Evolutionary conservation across 2,113 vertebrate species (phyloP).

Genomic region (Diadophis punctatus): DNA sequence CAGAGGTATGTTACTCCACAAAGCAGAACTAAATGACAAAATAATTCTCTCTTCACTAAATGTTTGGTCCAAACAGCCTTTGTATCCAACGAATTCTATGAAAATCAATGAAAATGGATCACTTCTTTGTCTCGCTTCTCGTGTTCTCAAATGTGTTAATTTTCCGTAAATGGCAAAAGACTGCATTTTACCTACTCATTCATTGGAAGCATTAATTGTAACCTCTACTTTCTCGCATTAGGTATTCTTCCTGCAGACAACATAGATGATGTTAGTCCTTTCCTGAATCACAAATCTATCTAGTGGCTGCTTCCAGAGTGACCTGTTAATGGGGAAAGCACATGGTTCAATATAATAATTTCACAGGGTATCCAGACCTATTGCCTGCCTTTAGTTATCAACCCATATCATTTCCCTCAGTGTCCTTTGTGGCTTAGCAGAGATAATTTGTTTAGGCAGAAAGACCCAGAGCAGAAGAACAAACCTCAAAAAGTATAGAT

Average conservation of each 20-base stretch:
- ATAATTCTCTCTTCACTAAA: not conserved
- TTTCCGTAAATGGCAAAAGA: not conserved
- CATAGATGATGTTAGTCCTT: not conserved
- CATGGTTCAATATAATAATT: not conserved
- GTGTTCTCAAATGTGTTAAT: not conserved
- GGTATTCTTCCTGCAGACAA: not conserved
- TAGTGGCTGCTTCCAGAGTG: not conserved
- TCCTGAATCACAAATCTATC: not conserved
- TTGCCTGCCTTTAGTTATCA: not conserved
- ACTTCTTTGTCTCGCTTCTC: not conserved
- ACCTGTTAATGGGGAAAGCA: not conserved
- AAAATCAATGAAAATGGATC: not conserved
- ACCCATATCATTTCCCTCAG: not conserved
- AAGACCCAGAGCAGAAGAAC: not conserved
- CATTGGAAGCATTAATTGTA: not conserved
- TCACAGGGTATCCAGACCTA: not conserved
- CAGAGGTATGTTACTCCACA: not conserved
- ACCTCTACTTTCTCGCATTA: not conserved
- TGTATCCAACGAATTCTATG: not conserved
- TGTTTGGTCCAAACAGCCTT: not conserved
- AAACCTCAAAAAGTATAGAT: not conserved
- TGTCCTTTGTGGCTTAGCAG: not conserved
- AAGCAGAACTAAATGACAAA: not conserved
- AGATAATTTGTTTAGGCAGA: not conserved
- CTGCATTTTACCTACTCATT: not conserved